A percentile compares a stretch with the other conserved stretches of the same genome.
Conservation (phyloP, 2,797 vertebrate species). For the Enteromius afrohamiltoni region DNA sequence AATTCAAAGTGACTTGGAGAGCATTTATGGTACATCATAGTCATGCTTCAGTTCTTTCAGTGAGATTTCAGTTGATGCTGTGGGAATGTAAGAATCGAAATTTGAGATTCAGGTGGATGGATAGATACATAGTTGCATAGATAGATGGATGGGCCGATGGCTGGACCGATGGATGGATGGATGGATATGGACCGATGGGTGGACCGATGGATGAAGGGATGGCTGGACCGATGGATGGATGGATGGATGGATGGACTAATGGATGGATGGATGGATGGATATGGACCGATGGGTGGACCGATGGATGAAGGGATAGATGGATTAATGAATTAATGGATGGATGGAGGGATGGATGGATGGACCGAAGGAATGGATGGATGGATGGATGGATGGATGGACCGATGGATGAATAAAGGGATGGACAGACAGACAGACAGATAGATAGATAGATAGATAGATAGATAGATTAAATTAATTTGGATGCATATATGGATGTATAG, state of each 20-base stretch:
- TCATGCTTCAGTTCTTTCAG: too few relatives aligned
- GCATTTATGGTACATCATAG: neutral
- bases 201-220: neutral
- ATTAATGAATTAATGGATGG: rapidly evolving
- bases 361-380: rapidly evolving
- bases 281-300: too few relatives aligned
- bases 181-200: rapidly evolving
- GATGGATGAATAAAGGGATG: too few relatives aligned
- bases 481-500: neutral
- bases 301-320: neutral
- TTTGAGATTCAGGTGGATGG: neutral
- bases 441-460: rapidly evolving
- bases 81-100: neutral
- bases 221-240: neutral
- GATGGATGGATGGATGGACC: neutral
- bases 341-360: too few relatives aligned
- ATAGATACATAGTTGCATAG: neutral
- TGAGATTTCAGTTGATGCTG: neutral
- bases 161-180: too few relatives aligned
- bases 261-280: neutral
- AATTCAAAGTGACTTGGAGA: neutral
- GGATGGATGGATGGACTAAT: neutral
- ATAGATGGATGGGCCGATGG: neutral
- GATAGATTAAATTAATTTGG: neutral
- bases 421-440: rapidly evolving